phyloP scores from a whole-genome alignment of 1,140 invertebrate genomes.

The Augochlora pura region DNA sequence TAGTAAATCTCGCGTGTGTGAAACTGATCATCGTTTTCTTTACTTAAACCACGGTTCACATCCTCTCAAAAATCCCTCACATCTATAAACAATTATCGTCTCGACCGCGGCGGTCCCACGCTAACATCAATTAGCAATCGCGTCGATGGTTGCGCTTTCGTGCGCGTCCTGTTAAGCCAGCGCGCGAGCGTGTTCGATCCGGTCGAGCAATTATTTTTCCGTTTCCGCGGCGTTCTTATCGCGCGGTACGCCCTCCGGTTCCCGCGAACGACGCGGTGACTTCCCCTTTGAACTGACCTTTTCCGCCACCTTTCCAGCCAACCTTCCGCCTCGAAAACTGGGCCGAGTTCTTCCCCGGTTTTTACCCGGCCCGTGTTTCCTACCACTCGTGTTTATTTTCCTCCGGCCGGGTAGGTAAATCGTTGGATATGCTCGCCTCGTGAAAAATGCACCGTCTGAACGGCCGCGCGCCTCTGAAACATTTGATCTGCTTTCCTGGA shows the following conservation, averaged over 20 bases:
- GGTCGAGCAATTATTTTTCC: slow-evolving; percentile 5
- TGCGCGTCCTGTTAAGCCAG: too few relatives aligned
- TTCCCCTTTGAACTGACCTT: neutral
- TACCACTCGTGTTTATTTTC: slow-evolving; percentile 38
- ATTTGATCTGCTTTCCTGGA: neutral
- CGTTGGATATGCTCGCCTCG: slow-evolving; percentile 28
- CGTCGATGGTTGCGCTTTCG: too few relatives aligned
- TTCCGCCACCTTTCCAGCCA: neutral
- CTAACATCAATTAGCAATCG: too few relatives aligned
- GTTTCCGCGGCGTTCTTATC: neutral
- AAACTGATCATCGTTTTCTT: too few relatives aligned
- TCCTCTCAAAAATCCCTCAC: too few relatives aligned
- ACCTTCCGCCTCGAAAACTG: slow-evolving; percentile 17
- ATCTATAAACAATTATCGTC: too few relatives aligned
- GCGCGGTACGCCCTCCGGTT: neutral
- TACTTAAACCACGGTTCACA: too few relatives aligned
- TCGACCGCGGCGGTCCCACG: too few relatives aligned
- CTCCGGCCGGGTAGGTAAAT: slow-evolving; percentile 40
- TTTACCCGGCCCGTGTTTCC: too few relatives aligned
- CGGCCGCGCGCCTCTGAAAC: neutral
- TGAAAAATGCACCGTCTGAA: slow-evolving; percentile 13
- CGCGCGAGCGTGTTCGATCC: too few relatives aligned
- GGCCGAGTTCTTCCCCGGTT: neutral
- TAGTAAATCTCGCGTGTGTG: too few relatives aligned
- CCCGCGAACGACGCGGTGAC: neutral